Evolutionary conservation across 2,888 invertebrate species (phyloP), one percentile per base, ranked within the genome.

Genomic region (Erannis defoliaria): DNA sequence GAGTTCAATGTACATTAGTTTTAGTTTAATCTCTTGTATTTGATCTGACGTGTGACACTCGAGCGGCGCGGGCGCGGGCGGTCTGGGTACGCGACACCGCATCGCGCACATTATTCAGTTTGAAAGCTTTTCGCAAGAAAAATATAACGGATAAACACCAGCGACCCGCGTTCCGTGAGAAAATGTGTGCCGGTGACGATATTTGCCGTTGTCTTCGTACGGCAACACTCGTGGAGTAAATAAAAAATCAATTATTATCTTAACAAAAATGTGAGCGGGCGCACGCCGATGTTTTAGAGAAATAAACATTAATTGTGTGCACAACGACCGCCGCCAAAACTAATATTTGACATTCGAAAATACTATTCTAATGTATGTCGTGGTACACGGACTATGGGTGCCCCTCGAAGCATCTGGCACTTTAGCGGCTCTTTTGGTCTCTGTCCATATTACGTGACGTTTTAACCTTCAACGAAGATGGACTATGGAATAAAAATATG

Each of bases 321-420:
- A 80, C 76, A 90, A 84, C 88, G 91, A 86, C 89, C 91, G 88
- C 86, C 88, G 89, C 87, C 87, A 90, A 84, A 84, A 87, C 81
- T 81, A 93, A 93, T 93, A 92, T 93, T 93, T 86, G 86, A 88
- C 87, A 85, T 91, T 92, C 88, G 90, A 93, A 93, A 92, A 92
- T 89, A 89, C 90, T 89, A 89, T 91, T 90, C 90, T 89, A 89
- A 90, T 89, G 89, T 90, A 85, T 90, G 90, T 90, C 84, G 87
- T 78, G 81, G 85, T 83, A 86, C 86, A 85, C 78, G 76, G 78
- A 76, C 29, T 50, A 43, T 64, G 74, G 71, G 70, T 75, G 72
- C 78, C 81, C 79, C 85, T 86, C 79, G 75, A 73, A 75, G 78
- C 84, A 82, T 85, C 84, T 84, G 82, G 85, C 88, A 85, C 86